Evolutionary conservation across 2,113 vertebrate species (phyloP).

Genomic region (Vombatus ursinus): DNA sequence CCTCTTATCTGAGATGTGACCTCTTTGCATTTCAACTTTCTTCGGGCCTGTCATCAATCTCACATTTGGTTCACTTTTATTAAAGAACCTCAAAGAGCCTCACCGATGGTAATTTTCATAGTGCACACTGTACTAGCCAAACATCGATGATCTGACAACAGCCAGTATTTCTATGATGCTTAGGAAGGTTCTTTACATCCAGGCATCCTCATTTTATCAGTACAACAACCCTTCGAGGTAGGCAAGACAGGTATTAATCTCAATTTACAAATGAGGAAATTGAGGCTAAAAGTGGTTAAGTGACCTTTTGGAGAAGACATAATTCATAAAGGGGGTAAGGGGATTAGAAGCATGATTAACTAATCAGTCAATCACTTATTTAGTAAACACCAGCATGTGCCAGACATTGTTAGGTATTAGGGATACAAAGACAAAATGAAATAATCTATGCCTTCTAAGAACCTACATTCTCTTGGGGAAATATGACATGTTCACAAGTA

Average conservation of each 20-base stretch:
- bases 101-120: neutral
- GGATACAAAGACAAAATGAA: neutral
- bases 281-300: neutral
- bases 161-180: neutral
- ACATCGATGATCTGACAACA: neutral
- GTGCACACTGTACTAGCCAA: neutral
- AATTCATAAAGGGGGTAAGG: neutral
- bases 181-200: neutral
- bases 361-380: neutral
- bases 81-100: neutral
- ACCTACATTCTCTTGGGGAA: neutral
- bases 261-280: neutral
- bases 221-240: neutral
- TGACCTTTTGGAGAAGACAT: neutral
- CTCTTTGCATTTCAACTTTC: conserved; percentile 7
- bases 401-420: neutral
- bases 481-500: neutral
- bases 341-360: neutral
- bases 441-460: neutral
- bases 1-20: neutral
- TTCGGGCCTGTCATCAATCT: conserved; percentile 41
- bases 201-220: neutral
- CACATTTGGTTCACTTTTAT: conserved; percentile 29
- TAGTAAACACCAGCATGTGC: neutral
- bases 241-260: neutral